A percentile compares a stretch with the other conserved stretches of the same genome.
phyloP scores from a whole-genome alignment of 1,140 invertebrate genomes.

The Lucilia cuprina region DNA sequence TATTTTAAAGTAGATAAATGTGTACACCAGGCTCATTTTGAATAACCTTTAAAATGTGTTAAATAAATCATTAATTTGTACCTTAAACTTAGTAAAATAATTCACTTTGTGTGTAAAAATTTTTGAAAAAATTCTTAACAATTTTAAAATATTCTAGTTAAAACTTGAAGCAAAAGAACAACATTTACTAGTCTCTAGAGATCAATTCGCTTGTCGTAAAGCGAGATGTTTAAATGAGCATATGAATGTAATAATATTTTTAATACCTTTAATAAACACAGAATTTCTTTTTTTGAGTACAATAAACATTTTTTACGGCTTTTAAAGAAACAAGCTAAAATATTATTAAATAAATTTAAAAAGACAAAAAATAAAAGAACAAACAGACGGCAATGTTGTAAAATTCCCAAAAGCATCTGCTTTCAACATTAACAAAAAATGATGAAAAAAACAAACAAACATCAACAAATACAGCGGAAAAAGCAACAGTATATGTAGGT shows the following conservation, averaged over 20 bases:
- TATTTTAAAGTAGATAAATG: too few species aligned
- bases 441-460: neutral
- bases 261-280: conserved; percentile 15
- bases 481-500: neutral
- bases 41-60: too few species aligned
- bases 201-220: neutral
- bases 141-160: too few species aligned
- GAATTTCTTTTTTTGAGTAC: neutral
- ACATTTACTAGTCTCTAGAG: neutral
- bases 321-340: neutral
- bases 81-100: too few species aligned
- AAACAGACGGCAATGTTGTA: neutral
- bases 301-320: neutral
- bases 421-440: neutral
- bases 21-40: too few species aligned
- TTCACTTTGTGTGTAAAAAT: too few species aligned
- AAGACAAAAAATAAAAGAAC: neutral
- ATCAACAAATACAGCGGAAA: neutral
- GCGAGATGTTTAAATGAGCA: neutral
- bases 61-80: too few species aligned
- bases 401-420: conserved; percentile 10
- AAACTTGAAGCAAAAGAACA: neutral
- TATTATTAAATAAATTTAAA: neutral
- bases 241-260: conserved; percentile 8
- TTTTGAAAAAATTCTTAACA: too few species aligned